Evolutionary conservation across 2,797 vertebrate species (phyloP).

Genomic region (Remorina albescens): DNA sequence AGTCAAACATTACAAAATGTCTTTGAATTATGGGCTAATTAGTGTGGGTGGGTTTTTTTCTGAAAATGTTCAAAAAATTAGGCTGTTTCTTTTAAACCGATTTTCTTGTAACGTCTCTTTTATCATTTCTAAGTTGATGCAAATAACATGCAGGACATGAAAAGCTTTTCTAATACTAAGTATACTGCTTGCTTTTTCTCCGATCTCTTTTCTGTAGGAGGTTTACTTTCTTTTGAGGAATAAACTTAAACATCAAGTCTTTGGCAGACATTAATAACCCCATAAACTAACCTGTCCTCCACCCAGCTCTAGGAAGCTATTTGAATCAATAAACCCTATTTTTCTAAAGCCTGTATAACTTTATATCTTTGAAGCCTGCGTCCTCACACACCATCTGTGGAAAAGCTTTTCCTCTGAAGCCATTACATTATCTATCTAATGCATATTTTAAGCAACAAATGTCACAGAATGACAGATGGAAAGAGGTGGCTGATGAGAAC

Average conservation of each 20-base stretch:
- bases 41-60: not conserved
- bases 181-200: not conserved
- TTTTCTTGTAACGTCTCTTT: slow-evolving; percentile 2
- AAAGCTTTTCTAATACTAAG: not conserved
- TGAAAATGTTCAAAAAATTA: not conserved
- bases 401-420: not conserved
- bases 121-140: not conserved
- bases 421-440: slow-evolving; percentile 10
- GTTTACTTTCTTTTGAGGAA: slow-evolving; percentile 3
- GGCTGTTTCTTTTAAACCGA: not conserved
- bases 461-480: slow-evolving; percentile 27
- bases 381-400: not conserved
- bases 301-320: not conserved
- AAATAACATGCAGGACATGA: not conserved
- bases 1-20: not conserved
- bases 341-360: slow-evolving; percentile 23
- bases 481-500: slow-evolving; percentile 9
- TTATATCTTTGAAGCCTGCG: slow-evolving; percentile 1
- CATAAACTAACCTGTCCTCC: slow-evolving; percentile 20
- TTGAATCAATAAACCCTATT: slow-evolving; percentile 31
- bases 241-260: slow-evolving; percentile 20
- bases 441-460: slow-evolving; percentile 4
- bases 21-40: not conserved
- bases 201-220: not conserved
- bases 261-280: slow-evolving; percentile 25